Evolutionary conservation across 2,797 vertebrate genomes (phyloP).

Genomic region (Falco berigora): DNA sequence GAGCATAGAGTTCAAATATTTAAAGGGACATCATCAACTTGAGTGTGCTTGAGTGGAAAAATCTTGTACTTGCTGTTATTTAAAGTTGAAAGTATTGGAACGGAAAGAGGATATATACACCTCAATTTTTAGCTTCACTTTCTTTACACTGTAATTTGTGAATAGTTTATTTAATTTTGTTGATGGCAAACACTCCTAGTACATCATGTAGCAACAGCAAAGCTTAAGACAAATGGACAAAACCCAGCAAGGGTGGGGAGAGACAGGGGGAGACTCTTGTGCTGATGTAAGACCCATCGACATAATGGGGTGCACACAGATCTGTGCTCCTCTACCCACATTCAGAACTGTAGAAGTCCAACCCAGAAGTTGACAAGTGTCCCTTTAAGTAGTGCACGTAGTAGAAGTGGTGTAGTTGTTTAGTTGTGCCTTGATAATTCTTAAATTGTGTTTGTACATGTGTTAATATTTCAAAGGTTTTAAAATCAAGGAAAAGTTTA

Average conservation of each 20-base stretch:
- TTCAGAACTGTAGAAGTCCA: background rate
- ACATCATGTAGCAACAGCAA: background rate
- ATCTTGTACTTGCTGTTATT: background rate
- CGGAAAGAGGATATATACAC: background rate
- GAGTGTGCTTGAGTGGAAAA: background rate
- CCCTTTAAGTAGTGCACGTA: constrained; percentile 60
- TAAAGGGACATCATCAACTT: constrained; percentile 62
- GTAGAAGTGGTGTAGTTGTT: constrained; percentile 23
- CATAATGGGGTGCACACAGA: background rate
- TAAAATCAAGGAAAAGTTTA: background rate
- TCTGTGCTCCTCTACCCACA: background rate
- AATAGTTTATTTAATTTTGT: background rate
- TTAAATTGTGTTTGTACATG: background rate
- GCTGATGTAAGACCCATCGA: background rate
- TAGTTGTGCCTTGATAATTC: constrained; percentile 9
- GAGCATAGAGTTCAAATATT: constrained; percentile 33
- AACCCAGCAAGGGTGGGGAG: background rate
- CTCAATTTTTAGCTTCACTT: background rate
- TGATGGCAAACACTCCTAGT: background rate
- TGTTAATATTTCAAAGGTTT: background rate
- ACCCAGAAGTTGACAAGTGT: constrained; percentile 46
- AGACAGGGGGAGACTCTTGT: background rate
- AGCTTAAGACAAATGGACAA: background rate
- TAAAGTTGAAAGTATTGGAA: background rate
- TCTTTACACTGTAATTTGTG: background rate